Evolutionary conservation across 2,888 invertebrate species (phyloP).

Genomic region (Drosophila acutilabella): DNA sequence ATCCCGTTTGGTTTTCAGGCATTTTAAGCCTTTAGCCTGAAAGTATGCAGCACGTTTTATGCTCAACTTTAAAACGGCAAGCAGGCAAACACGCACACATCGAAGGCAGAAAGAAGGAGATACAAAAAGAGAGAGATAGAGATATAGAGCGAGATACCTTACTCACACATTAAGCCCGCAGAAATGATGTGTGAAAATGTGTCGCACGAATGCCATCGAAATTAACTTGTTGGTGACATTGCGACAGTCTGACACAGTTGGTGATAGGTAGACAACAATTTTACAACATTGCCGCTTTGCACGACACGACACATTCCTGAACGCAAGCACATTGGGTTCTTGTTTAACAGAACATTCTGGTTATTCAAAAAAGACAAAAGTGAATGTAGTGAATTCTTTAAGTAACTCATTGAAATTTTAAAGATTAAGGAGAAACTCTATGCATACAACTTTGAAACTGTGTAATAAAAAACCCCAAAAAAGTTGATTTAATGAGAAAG

Average conservation of each 20-base stretch:
- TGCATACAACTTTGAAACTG: conserved; percentile 2
- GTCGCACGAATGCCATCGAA: conserved; percentile 55
- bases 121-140: background rate
- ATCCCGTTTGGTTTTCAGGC: conserved; percentile 18
- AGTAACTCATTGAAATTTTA: conserved; percentile 12
- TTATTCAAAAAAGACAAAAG: conserved; percentile 8
- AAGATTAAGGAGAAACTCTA: background rate
- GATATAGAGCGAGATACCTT: background rate
- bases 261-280: conserved; percentile 68
- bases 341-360: conserved; percentile 2
- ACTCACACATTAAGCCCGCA: conserved; percentile 9
- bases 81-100: background rate
- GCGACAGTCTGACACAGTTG: conserved; percentile 31
- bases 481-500: conserved; percentile 8
- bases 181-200: conserved; percentile 46
- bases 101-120: background rate
- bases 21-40: conserved; percentile 32
- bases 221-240: conserved; percentile 74
- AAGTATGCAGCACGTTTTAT: conserved; percentile 44
- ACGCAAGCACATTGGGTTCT: background rate
- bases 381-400: conserved; percentile 7
- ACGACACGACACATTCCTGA: conserved; percentile 20
- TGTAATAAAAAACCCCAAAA: background rate
- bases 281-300: conserved; percentile 35
- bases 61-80: conserved; percentile 32